Evolutionary conservation across 2,113 vertebrate species (phyloP), one percentile per base, ranked within the genome.

Genomic region (Chaetodon trifascialis): DNA sequence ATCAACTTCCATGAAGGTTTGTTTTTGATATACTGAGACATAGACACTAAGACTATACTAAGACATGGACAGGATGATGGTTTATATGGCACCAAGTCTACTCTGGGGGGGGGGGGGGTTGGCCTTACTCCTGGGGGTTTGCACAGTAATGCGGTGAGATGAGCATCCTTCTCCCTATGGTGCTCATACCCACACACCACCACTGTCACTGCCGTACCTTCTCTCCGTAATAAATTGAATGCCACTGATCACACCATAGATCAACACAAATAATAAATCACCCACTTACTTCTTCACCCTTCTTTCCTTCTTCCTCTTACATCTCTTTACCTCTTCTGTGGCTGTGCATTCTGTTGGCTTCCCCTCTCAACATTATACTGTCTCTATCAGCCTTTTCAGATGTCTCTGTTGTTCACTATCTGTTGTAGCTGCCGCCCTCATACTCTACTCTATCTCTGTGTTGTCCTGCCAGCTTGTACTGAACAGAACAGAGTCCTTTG

Each of bases 231-330:
- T 85, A 85, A 88, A 92, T 89, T 88, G 90, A 89, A 87, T 80
- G 86, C 89, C 89, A 90, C 79, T 69, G 83, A 82, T 85, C 82
- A 79, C 56, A 56, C 72, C 86, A 89, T 91, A 90, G 80, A 92
- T 90, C 90, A 92, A 90, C 84, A 83, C 83, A 90, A 93, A 90
- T 88, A 91, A 93, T 86, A 82, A 92, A 91, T 93, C 78, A 89
- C 82, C 79, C 76, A 54, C 19, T 42, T 74, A 54, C 19, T 67
- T 67, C 84, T 56, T 40, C 52, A 78, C 56, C 6, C 15, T 5
- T 44, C 23, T 64, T 72, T 66, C 7, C 15, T 46, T 44, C 54
- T 25, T n/a, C 47, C 64, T 21, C 38, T 64, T 68, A 34, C 40
- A 38, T 55, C 17, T 65, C 17, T 82, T 60, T 74, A 46, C 72